Evolutionary conservation across 2,888 invertebrate genomes (phyloP), one percentile per base, ranked within the genome.

Genomic region (Xylocampa areola): DNA sequence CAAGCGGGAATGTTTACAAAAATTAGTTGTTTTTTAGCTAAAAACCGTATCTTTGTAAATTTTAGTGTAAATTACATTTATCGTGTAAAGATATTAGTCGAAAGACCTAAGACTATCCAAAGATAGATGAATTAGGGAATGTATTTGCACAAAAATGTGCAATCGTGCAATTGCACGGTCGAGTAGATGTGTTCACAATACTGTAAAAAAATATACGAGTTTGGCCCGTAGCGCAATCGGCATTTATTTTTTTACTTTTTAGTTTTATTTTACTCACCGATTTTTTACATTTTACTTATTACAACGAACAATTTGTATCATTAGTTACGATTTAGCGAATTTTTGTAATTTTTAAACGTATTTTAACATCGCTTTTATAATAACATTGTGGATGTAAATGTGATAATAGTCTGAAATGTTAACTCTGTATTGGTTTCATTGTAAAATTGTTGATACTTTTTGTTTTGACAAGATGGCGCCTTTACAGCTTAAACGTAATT

Each of bases 1-100:
- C 91, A 91, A 81, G 84, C 91, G 90, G 91, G 87, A 85, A 84
- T 82, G 73, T 83, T 79, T 84, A 74, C 64, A 81, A 81, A 78
- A 78, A 77, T 77, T 84, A 82, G 80, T 84, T 84, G 77, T 80
- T 76, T 85, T 84, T 82, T 76, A 76, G 52, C 60, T 70, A 76
- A 78, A 75, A 78, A 76, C 77, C 77, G 79, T 73, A 68, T 75
- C 73, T 85, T 73, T 83, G 77, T 86, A 86, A 81, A 84, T 70
- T 68, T 79, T 84, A 84, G 79, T 81, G 76, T 86, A 85, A 77
- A 84, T 74, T 80, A 79, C 74, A 79, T 71, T 51, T 67, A 67
- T 68, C 48, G 35, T 75, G 59, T 70, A 73, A 72, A 77, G 68
- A 67, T 48, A 62, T 71, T 74, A 78, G 77, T 70, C 71, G 55